Evolutionary conservation across 2,888 invertebrate genomes (phyloP), one percentile per base, ranked within the genome.

Genomic region (Macaria notata): DNA sequence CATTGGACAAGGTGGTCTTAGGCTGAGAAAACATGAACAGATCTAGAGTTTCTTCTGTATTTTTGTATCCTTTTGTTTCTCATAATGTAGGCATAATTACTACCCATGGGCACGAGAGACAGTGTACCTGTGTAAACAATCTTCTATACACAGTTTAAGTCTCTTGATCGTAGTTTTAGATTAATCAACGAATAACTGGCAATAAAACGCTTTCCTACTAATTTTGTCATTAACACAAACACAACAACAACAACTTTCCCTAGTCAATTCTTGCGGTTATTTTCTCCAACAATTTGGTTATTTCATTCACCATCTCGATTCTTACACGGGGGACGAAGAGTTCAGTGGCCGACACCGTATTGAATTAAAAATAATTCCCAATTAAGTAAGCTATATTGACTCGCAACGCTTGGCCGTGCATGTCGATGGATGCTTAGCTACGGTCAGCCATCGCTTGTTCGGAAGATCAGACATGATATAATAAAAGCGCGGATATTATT

Each of bases 341-440:
- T 62, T 65, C 62, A 55, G 48, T 57, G 64, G 44, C 61, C 64
- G 62, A 57, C 54, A 54, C 65, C 67, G 68, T 71, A 64, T 54
- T 59, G 68, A 75, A 75, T 76, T 73, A 76, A 69, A 76, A 75
- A 73, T 74, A 75, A 72, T 72, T 66, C 66, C 53, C 72, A 71
- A 73, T 75, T 70, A 70, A 65, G 66, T 63, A 63, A 70, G 70
- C 69, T 70, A 68, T 70, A 73, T 71, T 70, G 75, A 70, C 67
- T 72, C 61, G 71, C 61, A 70, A 74, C 72, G 73, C 71, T 74
- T 59, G 65, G 62, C 65, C 55, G 70, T 70, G 75, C 78, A 62
- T 71, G 63, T 69, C 72, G 64, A 54, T 53, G 65, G 64, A 68
- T 60, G 62, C 53, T 60, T 63, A 43, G 52, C 41, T 29, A 49